Percentiles rank a stretch among this genome's conserved stretches.
Evolutionary conservation across 1,140 invertebrate species (phyloP).

Genomic region (Plectrocnemia conspersa): DNA sequence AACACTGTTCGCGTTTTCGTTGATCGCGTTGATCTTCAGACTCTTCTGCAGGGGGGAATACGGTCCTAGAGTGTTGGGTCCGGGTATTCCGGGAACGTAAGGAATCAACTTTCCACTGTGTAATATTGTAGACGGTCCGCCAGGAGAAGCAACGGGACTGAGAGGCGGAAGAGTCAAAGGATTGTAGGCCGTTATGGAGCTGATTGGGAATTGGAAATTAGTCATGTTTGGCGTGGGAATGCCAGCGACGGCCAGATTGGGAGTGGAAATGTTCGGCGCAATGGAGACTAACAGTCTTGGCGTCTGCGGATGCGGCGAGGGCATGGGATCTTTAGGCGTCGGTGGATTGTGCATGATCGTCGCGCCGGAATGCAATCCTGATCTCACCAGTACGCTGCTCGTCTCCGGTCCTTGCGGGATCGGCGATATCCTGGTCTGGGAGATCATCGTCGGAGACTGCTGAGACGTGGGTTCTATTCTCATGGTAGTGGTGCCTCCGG

Average conservation of each 20-base stretch:
- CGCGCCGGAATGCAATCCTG: conserved; percentile 68
- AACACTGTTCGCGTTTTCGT: neutral
- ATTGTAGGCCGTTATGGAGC: conserved; percentile 66
- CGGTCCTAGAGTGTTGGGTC: conserved; percentile 60
- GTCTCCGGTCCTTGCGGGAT: conserved; percentile 49
- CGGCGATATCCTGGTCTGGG: conserved; percentile 48
- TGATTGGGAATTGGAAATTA: conserved; percentile 58
- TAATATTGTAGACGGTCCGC: conserved; percentile 54
- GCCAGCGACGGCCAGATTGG: conserved; percentile 51
- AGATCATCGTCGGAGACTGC: conserved; percentile 49
- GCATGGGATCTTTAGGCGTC: conserved; percentile 47
- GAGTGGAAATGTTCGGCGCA: conserved; percentile 54
- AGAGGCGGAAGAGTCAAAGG: conserved; percentile 58
- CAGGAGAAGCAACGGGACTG: conserved; percentile 47
- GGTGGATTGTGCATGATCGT: conserved; percentile 64
- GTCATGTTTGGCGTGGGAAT: conserved; percentile 46
- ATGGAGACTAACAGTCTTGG: conserved; percentile 55
- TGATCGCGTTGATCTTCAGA: conserved; percentile 15
- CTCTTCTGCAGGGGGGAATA: conserved; percentile 38
- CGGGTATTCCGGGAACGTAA: conserved; percentile 81
- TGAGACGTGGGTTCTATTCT: conserved; percentile 61
- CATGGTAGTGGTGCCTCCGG: conserved; percentile 64
- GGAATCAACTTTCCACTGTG: conserved; percentile 71
- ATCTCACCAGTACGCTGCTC: conserved; percentile 63
- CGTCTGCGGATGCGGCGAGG: conserved; percentile 51